These are phyloP conservation scores for Plutella xylostella DNA, from an alignment of 2,888 invertebrate genomes.

Conservation along the genomic window DNA sequence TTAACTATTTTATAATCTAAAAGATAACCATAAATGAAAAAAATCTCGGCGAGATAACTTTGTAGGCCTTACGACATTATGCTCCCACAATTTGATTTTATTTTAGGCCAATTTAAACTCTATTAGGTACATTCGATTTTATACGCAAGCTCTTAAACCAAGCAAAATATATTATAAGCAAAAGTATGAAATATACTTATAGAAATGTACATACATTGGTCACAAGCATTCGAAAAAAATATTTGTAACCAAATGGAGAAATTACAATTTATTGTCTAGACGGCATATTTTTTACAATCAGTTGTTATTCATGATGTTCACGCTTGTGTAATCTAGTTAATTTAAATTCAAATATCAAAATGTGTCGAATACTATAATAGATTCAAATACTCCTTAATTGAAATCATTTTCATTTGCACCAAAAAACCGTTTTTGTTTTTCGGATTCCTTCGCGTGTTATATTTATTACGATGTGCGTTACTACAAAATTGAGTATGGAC, in stretches of 20 bases:
- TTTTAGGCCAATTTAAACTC: conserved; percentile 10
- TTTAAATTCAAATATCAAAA: no score
- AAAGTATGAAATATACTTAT: not conserved
- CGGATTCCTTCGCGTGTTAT: no score
- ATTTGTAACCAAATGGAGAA: not conserved
- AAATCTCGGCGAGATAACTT: conserved; percentile 29
- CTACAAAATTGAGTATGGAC: no score
- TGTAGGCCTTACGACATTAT: conserved; percentile 32
- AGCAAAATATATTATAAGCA: not conserved
- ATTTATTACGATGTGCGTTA: no score
- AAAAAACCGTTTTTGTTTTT: no score
- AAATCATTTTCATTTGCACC: no score
- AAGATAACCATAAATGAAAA: conserved; percentile 28
- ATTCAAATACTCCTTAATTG: no score
- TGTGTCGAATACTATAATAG: no score
- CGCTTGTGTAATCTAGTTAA: no score
- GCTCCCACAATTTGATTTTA: conserved; percentile 22
- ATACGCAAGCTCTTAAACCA: not conserved
- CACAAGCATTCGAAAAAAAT: not conserved
- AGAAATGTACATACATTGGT: no score
- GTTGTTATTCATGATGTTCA: no score
- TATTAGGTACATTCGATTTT: not conserved
- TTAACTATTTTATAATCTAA: conserved; percentile 46
- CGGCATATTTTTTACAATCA: conserved; percentile 3
- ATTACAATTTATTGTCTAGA: conserved; percentile 10